Conservation (phyloP, 2,888 invertebrate species). For the Pterostichus madidus region DNA sequence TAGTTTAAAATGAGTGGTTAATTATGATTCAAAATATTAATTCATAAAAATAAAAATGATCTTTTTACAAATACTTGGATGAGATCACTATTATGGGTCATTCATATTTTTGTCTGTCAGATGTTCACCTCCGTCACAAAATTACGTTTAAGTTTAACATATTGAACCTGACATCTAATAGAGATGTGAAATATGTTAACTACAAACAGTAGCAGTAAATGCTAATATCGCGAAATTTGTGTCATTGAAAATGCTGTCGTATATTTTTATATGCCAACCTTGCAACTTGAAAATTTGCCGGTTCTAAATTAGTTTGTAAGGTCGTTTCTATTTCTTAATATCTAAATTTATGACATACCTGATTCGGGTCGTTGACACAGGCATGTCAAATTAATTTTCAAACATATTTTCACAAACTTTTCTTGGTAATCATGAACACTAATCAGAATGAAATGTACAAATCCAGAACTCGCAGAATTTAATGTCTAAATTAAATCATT, state of each 20-base stretch:
- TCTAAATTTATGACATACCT: conserved; percentile 16
- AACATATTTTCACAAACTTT: too few species aligned
- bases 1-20: too few species aligned
- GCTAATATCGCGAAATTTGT: background rate
- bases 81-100: background rate
- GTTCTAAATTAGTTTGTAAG: conserved; percentile 15
- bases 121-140: background rate
- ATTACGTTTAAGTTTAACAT: background rate
- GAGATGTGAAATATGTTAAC: conserved; percentile 14
- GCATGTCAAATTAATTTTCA: conserved; percentile 1
- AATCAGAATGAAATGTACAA: too few species aligned
- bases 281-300: conserved; percentile 26
- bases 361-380: conserved; percentile 36
- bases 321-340: background rate
- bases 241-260: too few species aligned
- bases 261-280: background rate
- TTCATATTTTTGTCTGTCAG: conserved; percentile 24
- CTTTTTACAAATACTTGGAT: conserved; percentile 19
- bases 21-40: too few species aligned
- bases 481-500: too few species aligned
- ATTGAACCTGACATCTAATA: conserved; percentile 22
- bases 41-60: conserved; percentile 9
- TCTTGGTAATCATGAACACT: too few species aligned
- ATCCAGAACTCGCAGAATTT: too few species aligned
- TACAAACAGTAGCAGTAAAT: background rate